phyloP scores from a whole-genome alignment of 2,888 invertebrate genomes.

The Deilephila porcellus region DNA sequence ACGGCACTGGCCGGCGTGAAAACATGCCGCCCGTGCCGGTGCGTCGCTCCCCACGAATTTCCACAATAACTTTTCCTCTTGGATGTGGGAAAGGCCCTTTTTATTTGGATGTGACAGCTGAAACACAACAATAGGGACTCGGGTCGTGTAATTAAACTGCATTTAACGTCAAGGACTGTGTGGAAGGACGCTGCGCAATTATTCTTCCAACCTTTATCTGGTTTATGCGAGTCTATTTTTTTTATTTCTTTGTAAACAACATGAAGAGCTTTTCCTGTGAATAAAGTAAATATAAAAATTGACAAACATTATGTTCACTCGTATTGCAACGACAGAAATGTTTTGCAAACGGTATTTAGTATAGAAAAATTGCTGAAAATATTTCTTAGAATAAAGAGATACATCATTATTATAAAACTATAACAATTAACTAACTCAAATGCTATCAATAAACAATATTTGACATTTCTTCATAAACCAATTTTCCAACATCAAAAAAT shows the following conservation, averaged over 20 bases:
- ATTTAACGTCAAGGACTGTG: conserved; percentile 11
- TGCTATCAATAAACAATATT: too few species aligned
- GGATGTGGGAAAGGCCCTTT: conserved; percentile 67
- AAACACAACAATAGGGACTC: conserved; percentile 16
- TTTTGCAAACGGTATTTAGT: too few species aligned
- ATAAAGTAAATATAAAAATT: background rate
- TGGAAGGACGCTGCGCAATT: conserved; percentile 15
- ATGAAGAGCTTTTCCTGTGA: background rate
- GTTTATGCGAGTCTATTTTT: background rate
- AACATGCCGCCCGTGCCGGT: conserved; percentile 62
- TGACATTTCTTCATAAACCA: too few species aligned
- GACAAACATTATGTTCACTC: too few species aligned
- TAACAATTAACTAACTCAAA: too few species aligned
- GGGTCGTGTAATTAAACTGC: conserved; percentile 25
- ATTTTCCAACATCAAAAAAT: too few species aligned
- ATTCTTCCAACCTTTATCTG: conserved; percentile 17
- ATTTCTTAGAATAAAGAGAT: too few species aligned
- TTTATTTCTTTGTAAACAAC: background rate
- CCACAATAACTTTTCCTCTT: conserved; percentile 78
- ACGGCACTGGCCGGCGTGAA: conserved; percentile 77
- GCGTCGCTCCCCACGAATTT: conserved; percentile 82
- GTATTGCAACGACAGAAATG: too few species aligned
- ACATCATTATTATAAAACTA: too few species aligned
- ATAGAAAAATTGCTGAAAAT: too few species aligned
- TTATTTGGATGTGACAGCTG: conserved; percentile 62